Percentiles rank a stretch among this genome's conserved stretches.
Evolutionary conservation across 2,113 vertebrate genomes (phyloP).

Genomic region (Bos taurus): ARS-UCD2.0 NC_037345.1:37803501-37804000

Average conservation of each 20-base stretch:
- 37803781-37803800: neutral
- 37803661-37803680: neutral
- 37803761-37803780: neutral
- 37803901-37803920: neutral
- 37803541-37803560: neutral
- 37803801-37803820: neutral
- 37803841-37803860: slow-evolving; percentile 5
- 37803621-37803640: neutral
- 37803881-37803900: neutral
- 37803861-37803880: neutral
- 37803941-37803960: neutral
- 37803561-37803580: neutral
- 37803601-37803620: neutral
- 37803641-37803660: neutral
- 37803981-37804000: neutral
- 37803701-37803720: neutral
- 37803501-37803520: neutral
- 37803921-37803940: neutral
- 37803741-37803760: neutral
- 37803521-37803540: neutral
- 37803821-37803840: neutral
- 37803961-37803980: neutral
- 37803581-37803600: neutral
- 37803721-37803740: neutral
- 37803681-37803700: neutral